Percentiles rank a stretch among this genome's conserved stretches.
These are phyloP conservation scores for Spilarctia lutea DNA, from an alignment of 2,888 invertebrate species.

Conservation along the genomic window DNA sequence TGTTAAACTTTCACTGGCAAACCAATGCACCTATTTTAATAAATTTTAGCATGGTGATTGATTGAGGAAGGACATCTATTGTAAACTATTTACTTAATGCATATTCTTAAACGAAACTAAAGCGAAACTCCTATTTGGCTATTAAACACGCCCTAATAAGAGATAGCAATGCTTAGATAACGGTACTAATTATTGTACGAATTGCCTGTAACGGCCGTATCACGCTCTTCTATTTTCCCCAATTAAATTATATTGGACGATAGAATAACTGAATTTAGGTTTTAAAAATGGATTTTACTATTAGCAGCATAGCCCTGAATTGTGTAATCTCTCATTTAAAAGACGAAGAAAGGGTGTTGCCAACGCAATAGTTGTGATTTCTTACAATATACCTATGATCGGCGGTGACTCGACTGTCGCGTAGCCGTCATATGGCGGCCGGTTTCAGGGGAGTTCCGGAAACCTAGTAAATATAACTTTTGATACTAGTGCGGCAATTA, in stretches of 20 bases:
- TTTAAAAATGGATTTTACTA: not conserved
- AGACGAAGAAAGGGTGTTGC: not conserved
- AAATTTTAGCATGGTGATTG: too few species aligned
- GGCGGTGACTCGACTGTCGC: too few species aligned
- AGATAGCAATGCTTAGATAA: not conserved
- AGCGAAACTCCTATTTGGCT: not conserved
- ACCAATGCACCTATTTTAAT: too few species aligned
- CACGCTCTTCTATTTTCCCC: not conserved
- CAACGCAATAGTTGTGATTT: not conserved
- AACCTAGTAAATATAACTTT: too few species aligned
- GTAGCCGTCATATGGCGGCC: too few species aligned
- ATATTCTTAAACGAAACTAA: not conserved
- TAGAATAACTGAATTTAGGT: not conserved
- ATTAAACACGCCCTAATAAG: slow-evolving; percentile 1
- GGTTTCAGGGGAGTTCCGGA: too few species aligned
- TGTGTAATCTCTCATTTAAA: not conserved
- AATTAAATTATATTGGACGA: not conserved
- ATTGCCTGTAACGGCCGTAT: not conserved
- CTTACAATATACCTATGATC: too few species aligned
- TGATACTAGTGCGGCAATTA: not conserved
- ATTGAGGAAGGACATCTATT: not conserved
- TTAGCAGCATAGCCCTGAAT: not conserved
- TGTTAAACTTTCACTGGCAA: too few species aligned
- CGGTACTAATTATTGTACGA: not conserved
- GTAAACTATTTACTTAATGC: not conserved